Evolutionary conservation across 2,888 invertebrate genomes (phyloP), one percentile per base, ranked within the genome.

Genomic region (Yponomeuta cagnagella): DNA sequence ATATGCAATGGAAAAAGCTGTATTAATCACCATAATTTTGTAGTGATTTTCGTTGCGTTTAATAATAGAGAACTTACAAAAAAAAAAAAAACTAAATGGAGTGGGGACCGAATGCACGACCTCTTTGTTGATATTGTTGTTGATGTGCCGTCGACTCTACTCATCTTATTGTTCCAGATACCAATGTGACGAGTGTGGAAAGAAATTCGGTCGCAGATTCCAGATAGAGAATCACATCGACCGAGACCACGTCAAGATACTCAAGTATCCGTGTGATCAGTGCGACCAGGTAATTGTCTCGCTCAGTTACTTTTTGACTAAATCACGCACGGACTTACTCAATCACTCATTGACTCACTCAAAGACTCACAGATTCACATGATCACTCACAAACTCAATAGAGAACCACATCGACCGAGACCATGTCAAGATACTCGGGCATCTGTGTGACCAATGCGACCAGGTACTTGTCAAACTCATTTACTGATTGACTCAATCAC

Each of bases 181-280:
- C 83, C 80, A 48, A 73, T 73, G 9, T 71, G 78, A 1, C 84
- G 84, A 67, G 69, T 84, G 43, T 72, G 71, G 3, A 68, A 72
- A 72, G 33, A 72, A 76, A 64, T 76, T 77, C 12, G 63, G 76
- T 9, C 75, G 74, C 23, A 73, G 74, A 4, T 73, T 74, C 0
- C 76, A 76, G 23, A 72, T 65, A 3, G 65, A 65, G 65, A 31
- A 65, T 65, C 65, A 65, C 15, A 48, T 33, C 52, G n/a, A 48
- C 48, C 48, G 23, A n/a, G 52, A 48, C 30, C 52, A 69, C 63
- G 52, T 52, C 30, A 52, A 52, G 69, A 48, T 15, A 69, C 23
- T 30, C 33, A 12, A 48, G 52, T 52, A 48, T n/a, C 15, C 69
- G 30, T 31, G 52, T n/a, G 15, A 52, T 4, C 31, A 52, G 52